Evolutionary conservation across 2,888 invertebrate species (phyloP), one percentile per base, ranked within the genome.

Genomic region (Pseudoips prasinana): DNA sequence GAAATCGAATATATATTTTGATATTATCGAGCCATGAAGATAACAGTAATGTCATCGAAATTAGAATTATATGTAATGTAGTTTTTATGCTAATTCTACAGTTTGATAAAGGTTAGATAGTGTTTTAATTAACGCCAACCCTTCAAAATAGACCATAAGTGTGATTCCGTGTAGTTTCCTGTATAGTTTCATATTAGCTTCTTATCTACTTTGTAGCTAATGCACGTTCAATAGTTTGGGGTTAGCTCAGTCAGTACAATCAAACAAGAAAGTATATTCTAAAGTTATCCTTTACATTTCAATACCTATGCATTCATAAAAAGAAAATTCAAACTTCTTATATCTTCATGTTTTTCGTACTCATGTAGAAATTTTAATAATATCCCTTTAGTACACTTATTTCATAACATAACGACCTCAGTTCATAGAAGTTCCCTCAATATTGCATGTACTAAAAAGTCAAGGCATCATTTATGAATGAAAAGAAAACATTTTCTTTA

Each of bases 41-140:
- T 68, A 65, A 65, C 57, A 60, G 51, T 51, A 53, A 7, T 48
- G 52, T 48, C 62, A 62, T 68, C 65, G 62, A 25, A 67, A 68
- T 73, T 67, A 65, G 61, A 58, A 51, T 52, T 43, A 28, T 45
- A 54, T 41, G 45, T 65, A 65, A 74, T 69, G 67, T 62, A 40
- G 41, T 60, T 68, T 74, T 68, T 73, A 73, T 74, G 69, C 54
- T 68, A 74, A 70, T 72, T 49, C 26, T 46, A 38, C 48, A 36
- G 45, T 62, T 68, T 23, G 68, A 58, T 58, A 53, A 50, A 58
- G 53, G 35, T 36, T 44, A 25, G 27, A 29, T 31, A 49, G 36
- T 44, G 35, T 48, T 30, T 39, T 48, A 31, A 28, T 26, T 8
- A 25, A 35, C 14, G 28, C 7, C 34, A 25, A 41, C 24, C 20